Base-by-base conservation (phyloP, 2,113 vertebrate species). In the Larimichthys polyactis region DNA sequence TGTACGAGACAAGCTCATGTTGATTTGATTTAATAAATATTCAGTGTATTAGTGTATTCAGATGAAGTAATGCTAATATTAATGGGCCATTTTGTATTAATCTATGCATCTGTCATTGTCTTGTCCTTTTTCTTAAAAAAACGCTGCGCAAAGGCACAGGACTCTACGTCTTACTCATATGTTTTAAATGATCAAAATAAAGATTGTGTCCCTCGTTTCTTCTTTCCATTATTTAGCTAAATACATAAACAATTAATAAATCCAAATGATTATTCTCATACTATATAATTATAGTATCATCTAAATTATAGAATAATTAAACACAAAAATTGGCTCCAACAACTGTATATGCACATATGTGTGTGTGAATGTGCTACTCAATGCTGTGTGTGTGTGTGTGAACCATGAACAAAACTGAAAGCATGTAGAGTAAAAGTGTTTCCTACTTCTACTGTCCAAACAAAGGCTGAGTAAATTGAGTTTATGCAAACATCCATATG, bases 401-500 rank as follows among this genome's bases (percentile, higher is more conserved):
- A 66, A 66, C 0, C 43, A 49, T 17, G 8, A 67, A 29, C 15
- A 27, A 27, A 46, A n/a, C 3, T 24, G 7, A 46, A 64, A 58
- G 15, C 29, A 32, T 66, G 48, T 46, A 36, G 58, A 62, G 46
- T 36, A 32, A 36, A 57, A 62, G 12, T 1, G 8, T 55, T 49
- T 58, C 43, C 27, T 17, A 0, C 64, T 44, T 55, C 16, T 48
- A 48, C 29, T 19, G 11, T 44, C n/a, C 48, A 58, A 66, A 57
- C 17, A 52, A 54, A 51, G 20, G 17, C 76, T 63, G 22, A 57
- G 59, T 36, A 71, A 64, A 71, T 36, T 27, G 27, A 27, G 36
- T 64, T 60, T 43, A 8, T 17, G 32, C 32, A 32, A 32, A 32
- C 32, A 32, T 32, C 32, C 2, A 40, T 40, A 40, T 8, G 36